Conservation (phyloP, 2,888 invertebrate species). For the Eupeodes latifasciatus region DNA sequence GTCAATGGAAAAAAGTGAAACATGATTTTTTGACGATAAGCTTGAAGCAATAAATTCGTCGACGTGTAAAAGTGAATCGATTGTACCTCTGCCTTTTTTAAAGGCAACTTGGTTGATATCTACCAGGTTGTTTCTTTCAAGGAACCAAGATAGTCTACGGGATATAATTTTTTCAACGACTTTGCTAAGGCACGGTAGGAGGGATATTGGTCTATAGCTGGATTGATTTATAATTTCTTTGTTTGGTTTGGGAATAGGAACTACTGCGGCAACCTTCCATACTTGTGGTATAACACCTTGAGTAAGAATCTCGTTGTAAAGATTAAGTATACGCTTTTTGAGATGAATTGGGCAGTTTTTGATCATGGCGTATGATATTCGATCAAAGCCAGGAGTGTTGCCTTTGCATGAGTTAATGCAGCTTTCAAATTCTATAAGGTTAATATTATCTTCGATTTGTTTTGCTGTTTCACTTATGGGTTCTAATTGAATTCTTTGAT, state of each 20-base stretch:
- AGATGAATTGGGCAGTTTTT: constrained; percentile 20
- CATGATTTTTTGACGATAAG: neutral
- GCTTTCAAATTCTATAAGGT: constrained; percentile 11
- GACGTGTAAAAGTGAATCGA: constrained; percentile 22
- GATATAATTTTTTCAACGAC: constrained; percentile 33
- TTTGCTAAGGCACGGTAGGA: constrained; percentile 44
- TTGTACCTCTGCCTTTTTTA: constrained; percentile 14
- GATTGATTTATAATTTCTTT: neutral
- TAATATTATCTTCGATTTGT: constrained; percentile 22
- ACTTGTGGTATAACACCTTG: constrained; percentile 30
- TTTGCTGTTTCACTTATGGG: neutral
- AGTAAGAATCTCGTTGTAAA: constrained; percentile 5
- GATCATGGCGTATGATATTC: constrained; percentile 46
- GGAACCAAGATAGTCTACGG: constrained; percentile 10
- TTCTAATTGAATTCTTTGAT: neutral
- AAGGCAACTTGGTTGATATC: constrained; percentile 2
- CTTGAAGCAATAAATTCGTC: constrained; percentile 6
- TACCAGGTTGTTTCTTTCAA: neutral
- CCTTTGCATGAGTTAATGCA: constrained; percentile 33
- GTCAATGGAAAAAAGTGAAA: no score
- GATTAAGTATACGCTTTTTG: constrained; percentile 4
- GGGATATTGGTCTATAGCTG: constrained; percentile 51
- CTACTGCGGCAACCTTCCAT: constrained; percentile 33
- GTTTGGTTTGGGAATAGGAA: constrained; percentile 34
- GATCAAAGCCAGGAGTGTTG: constrained; percentile 37